Evolutionary conservation across 2,113 vertebrate species (phyloP), one percentile per base, ranked within the genome.

Genomic region (Daboia siamensis): DNA sequence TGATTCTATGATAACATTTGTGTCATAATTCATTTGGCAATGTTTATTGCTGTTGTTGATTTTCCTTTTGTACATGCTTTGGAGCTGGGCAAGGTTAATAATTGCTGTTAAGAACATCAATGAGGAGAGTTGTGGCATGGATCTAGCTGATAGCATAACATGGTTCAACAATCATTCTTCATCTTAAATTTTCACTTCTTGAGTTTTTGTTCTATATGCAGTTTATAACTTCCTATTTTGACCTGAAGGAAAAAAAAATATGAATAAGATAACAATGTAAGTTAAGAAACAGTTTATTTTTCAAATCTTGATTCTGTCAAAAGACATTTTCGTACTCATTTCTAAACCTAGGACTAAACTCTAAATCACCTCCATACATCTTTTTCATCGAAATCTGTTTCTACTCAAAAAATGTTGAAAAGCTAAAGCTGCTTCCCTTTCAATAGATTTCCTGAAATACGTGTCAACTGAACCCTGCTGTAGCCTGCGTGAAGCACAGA

Each of bases 21-120:
- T 89, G 87, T 92, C 74, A 88, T 13, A 33, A 33, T 0, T 4
- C 29, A 55, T 94, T 93, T 95, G 94, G 39, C 39, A 90, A 87
- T 21, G 17, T 86, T 33, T 96, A 29, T 95, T 94, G 3, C 69
- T 93, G 87, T 87, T 94, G 86, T 91, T 94, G 90, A 33, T 95
- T 94, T 88, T 94, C 93, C 91, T 93, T 91, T 93, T 93, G 88
- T 17, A 39, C 69, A 87, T 93, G 59, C 56, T 91, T 95, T 94
- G 90, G 33, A 93, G 24, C 13, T 94, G 46, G 46, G 57, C 0
- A 0, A 4, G 93, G 6, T 85, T 95, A 89, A 90, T 84, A 91
- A 93, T 24, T 92, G 69, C 4, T 26, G 24, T 29, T 94, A 74
- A 94, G 84, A 91, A 39, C 87, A 15, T 54, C 85, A 54, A 88